Conservation (phyloP, 2,797 vertebrate species). For the Platyrinchus mystaceus region DNA sequence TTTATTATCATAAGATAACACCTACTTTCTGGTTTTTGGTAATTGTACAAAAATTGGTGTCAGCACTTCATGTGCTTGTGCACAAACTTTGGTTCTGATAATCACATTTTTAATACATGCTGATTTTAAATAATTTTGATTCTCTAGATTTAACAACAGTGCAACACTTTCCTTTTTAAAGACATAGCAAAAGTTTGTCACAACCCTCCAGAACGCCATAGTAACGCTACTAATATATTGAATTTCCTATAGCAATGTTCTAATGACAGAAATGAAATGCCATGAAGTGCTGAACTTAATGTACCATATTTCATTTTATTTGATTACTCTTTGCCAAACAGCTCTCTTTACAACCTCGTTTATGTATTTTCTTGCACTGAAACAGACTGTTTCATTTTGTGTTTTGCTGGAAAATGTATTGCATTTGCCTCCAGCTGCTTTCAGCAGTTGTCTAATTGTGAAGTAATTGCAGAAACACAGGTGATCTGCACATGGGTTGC, state of each 20-base stretch:
- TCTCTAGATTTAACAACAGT: not conserved
- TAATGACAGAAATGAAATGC: slow-evolving; percentile 52
- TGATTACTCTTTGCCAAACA: slow-evolving; percentile 54
- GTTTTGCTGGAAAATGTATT: slow-evolving; percentile 48
- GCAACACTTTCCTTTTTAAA: not conserved
- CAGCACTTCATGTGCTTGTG: not conserved
- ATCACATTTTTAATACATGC: not conserved
- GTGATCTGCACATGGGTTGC: slow-evolving; percentile 23
- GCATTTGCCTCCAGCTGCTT: slow-evolving; percentile 61
- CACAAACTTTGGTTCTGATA: not conserved
- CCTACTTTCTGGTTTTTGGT: not conserved
- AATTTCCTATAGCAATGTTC: slow-evolving; percentile 13
- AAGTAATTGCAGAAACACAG: not conserved
- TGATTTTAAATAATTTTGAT: not conserved
- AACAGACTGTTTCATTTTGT: slow-evolving; percentile 42
- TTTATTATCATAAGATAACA: not conserved
- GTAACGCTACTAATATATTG: not conserved
- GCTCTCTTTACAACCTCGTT: slow-evolving; percentile 39
- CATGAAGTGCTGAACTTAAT: not conserved
- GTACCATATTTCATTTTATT: slow-evolving; percentile 54
- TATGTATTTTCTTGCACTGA: slow-evolving; percentile 35
- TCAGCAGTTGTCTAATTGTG: slow-evolving; percentile 61
- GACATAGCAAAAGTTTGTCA: not conserved
- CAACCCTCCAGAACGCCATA: not conserved
- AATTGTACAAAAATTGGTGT: not conserved